Conservation (phyloP, 2,888 invertebrate species). For the Chydorus sphaericus region DNA sequence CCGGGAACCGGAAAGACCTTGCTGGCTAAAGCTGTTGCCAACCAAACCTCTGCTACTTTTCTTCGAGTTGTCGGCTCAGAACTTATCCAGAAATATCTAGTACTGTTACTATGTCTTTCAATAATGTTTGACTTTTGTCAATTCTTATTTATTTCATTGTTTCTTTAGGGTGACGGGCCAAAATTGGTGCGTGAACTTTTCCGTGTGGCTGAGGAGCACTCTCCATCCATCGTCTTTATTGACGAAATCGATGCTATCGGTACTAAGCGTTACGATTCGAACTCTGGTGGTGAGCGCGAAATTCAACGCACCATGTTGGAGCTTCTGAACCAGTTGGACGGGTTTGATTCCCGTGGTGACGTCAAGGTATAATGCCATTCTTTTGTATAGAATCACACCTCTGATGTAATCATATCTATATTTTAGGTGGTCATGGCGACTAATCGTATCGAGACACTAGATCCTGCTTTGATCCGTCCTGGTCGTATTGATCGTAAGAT, state of each 20-base stretch:
- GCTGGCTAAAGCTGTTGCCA: conserved; percentile 96
- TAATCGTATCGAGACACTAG: conserved; percentile 93
- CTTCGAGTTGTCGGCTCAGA: conserved; percentile 98
- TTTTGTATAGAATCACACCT: not conserved
- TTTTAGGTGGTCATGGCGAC: conserved; percentile 68
- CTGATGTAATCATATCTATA: not conserved
- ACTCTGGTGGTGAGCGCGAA: conserved; percentile 97
- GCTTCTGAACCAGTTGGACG: conserved; percentile 92
- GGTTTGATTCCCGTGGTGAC: conserved; percentile 91
- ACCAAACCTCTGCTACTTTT: conserved; percentile 98
- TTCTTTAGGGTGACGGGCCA: conserved; percentile 78
- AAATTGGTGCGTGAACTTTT: conserved; percentile 95
- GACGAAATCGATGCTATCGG: conserved; percentile 99
- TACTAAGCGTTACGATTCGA: conserved; percentile 96
- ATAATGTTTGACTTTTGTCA: not conserved
- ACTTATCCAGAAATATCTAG: conserved; percentile 94
- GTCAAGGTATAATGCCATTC: conserved; percentile 52
- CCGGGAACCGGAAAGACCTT: conserved; percentile 98
- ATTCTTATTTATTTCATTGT: not conserved
- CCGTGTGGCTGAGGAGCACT: conserved; percentile 98
- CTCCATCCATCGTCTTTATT: conserved; percentile 98
- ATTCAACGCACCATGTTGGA: conserved; percentile 99
- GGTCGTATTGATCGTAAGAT: conserved; percentile 99
- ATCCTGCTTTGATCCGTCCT: conserved; percentile 95
- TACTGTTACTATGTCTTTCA: conserved; percentile 25